Percentiles rank a stretch among this genome's conserved stretches.
phyloP scores from a whole-genome alignment of 2,797 vertebrate species.

The Odontamblyopus lacepedii region DNA sequence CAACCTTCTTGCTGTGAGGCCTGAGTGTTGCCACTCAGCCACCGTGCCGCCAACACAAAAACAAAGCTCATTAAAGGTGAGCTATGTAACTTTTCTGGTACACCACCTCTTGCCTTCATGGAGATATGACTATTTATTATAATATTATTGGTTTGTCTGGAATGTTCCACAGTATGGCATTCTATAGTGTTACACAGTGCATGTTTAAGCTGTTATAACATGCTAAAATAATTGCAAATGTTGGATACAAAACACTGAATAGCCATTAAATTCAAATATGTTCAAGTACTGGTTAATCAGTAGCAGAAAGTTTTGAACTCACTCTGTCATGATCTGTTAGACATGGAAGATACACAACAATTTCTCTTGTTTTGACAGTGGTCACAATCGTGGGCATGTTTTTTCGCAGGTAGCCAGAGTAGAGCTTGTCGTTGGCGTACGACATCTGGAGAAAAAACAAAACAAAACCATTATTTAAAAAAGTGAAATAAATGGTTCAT shows the following conservation, averaged over 20 bases:
- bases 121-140: too few species aligned
- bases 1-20: too few species aligned
- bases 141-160: too few species aligned
- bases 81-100: background rate
- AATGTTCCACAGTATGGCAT: too few species aligned
- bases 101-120: too few species aligned
- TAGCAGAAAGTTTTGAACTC: background rate
- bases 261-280: background rate
- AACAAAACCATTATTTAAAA: background rate
- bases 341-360: constrained; percentile 69
- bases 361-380: constrained; percentile 64
- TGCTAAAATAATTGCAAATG: background rate
- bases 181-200: too few species aligned
- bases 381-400: constrained; percentile 59
- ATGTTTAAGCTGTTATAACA: too few species aligned
- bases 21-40: too few species aligned
- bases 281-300: background rate
- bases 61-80: background rate
- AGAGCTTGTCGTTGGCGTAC: constrained; percentile 66
- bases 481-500: background rate
- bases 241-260: background rate
- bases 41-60: too few species aligned
- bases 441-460: constrained; percentile 66
- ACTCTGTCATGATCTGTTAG: constrained; percentile 76
- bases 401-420: constrained; percentile 61